Evolutionary conservation across 2,113 vertebrate genomes (phyloP).

Genomic region (Rhegmatorhina hoffmannsi): DNA sequence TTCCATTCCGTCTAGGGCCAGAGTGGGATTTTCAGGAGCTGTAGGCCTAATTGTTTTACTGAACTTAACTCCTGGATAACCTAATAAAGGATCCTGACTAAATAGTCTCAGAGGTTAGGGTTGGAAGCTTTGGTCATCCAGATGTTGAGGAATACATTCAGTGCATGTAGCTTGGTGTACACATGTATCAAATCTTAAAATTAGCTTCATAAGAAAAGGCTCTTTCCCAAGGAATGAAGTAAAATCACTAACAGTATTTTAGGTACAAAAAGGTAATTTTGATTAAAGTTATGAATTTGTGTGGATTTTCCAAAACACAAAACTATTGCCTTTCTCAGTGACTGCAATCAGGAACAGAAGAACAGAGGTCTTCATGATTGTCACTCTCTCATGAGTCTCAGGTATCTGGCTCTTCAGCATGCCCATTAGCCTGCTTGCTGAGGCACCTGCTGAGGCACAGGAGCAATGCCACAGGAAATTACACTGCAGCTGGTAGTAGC

Average conservation of each 20-base stretch:
- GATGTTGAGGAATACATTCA: neutral
- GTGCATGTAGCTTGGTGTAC: neutral
- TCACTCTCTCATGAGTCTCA: rapidly evolving
- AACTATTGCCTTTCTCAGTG: neutral
- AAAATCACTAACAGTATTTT: neutral
- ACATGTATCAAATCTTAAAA: neutral
- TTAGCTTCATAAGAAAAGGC: neutral
- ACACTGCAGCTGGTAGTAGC: neutral
- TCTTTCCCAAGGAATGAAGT: neutral
- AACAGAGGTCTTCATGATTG: neutral
- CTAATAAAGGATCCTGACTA: neutral
- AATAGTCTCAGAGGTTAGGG: neutral
- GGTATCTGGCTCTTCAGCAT: neutral
- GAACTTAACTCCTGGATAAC: neutral
- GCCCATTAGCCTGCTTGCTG: neutral
- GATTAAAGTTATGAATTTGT: neutral
- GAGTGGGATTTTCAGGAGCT: neutral
- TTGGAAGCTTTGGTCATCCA: neutral
- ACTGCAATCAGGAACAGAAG: neutral
- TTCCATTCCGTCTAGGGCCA: neutral
- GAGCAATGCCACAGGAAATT: neutral
- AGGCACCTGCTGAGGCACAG: neutral
- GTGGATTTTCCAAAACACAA: neutral
- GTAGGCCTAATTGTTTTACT: neutral
- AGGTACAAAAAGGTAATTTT: neutral